These are phyloP conservation scores for Naso thynnoides DNA, from an alignment of 2,797 vertebrate genomes.

Conservation along the genomic window DNA sequence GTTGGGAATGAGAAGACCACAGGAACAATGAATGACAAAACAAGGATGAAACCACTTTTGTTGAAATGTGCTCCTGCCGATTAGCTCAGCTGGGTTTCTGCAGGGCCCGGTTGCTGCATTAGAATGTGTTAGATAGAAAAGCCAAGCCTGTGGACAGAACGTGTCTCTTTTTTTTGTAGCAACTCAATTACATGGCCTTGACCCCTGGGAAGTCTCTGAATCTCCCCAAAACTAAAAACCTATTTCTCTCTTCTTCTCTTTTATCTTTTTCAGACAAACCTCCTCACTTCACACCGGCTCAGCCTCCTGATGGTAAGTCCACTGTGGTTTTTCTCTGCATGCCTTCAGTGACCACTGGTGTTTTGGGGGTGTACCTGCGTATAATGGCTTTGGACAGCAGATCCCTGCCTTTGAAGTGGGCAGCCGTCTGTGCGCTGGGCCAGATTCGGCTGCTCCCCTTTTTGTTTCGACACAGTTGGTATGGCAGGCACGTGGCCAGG, in stretches of 20 bases:
- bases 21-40: constrained; percentile 47
- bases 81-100: constrained; percentile 61
- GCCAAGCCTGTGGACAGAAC: constrained; percentile 37
- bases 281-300: constrained; percentile 82
- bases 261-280: constrained; percentile 88
- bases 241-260: constrained; percentile 64
- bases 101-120: constrained; percentile 49
- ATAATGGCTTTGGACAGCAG: constrained; percentile 66
- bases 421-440: constrained; percentile 35
- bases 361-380: constrained; percentile 39
- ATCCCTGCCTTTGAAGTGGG: constrained; percentile 74
- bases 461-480: constrained; percentile 51
- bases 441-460: constrained; percentile 33
- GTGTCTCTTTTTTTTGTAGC: constrained; percentile 47
- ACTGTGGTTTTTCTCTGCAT: constrained; percentile 55
- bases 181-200: constrained; percentile 71
- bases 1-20: constrained; percentile 40
- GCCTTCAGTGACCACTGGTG: constrained; percentile 50
- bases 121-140: constrained; percentile 61
- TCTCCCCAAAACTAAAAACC: constrained; percentile 75
- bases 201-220: constrained; percentile 67
- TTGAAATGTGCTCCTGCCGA: constrained; percentile 54
- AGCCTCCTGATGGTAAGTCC: constrained; percentile 88
- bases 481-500: constrained; percentile 64
- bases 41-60: constrained; percentile 31